Percentiles rank a stretch among this genome's conserved stretches.
phyloP scores from a whole-genome alignment of 1,140 invertebrate genomes.

The Atta texana region DNA sequence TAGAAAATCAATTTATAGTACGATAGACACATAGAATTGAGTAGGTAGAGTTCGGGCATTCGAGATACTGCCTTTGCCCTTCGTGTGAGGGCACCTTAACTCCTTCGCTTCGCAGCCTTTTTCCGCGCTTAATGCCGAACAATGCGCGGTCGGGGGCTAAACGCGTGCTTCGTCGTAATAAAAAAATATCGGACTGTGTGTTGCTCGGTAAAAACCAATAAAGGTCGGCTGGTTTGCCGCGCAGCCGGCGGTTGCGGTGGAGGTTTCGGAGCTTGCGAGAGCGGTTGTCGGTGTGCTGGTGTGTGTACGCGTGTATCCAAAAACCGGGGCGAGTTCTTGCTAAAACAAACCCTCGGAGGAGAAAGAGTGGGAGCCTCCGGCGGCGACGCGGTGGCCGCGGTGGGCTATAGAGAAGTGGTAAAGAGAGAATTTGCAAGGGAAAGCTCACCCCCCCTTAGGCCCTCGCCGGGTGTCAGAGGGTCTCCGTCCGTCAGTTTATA shows the following conservation, averaged over 20 bases:
- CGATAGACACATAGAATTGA: slow-evolving; percentile 14
- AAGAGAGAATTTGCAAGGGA: slow-evolving; percentile 85
- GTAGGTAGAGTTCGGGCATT: not conserved
- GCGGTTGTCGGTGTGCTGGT: slow-evolving; percentile 51
- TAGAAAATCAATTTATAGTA: slow-evolving; percentile 50
- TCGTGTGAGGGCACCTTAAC: slow-evolving; percentile 72
- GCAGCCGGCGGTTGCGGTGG: slow-evolving; percentile 82
- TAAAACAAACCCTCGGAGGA: slow-evolving; percentile 83
- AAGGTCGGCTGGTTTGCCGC: slow-evolving; percentile 81
- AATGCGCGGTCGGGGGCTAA: slow-evolving; percentile 72
- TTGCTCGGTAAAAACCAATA: slow-evolving; percentile 85
- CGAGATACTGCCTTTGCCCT: slow-evolving; percentile 50
- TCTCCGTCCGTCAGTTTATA: slow-evolving; percentile 77
- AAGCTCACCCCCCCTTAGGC: slow-evolving; percentile 70
- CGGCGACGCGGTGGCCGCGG: slow-evolving; percentile 62
- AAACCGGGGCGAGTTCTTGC: slow-evolving; percentile 81
- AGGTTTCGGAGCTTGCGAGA: slow-evolving; percentile 75
- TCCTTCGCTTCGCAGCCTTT: slow-evolving; percentile 70
- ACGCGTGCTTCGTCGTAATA: slow-evolving; percentile 77
- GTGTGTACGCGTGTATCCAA: slow-evolving; percentile 61
- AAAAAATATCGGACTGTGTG: slow-evolving; percentile 80
- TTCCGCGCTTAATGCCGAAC: slow-evolving; percentile 74
- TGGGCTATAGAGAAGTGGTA: slow-evolving; percentile 83
- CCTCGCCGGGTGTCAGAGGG: slow-evolving; percentile 81
- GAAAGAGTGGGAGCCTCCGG: slow-evolving; percentile 72